These are phyloP conservation scores for Siderastrea siderea DNA, from an alignment of 92 coral and sea anemone species.

Conservation along the genomic window DNA sequence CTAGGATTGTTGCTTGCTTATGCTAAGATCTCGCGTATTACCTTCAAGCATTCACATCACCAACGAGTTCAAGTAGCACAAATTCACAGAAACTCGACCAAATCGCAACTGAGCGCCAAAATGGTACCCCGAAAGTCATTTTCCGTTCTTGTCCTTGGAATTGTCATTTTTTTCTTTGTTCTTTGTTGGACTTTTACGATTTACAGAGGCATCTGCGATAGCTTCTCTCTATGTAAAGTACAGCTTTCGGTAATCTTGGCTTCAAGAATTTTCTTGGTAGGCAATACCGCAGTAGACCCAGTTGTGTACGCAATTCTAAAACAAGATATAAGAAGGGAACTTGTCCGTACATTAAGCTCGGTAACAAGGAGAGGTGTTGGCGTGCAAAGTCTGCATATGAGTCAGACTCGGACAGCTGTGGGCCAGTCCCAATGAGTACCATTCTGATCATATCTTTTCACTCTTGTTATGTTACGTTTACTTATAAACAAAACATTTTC, in stretches of 20 bases:
- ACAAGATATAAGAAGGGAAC: constrained; percentile 65
- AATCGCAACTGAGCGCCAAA: neutral
- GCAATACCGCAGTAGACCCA: constrained; percentile 68
- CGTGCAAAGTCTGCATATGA: constrained; percentile 7
- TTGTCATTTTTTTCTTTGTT: constrained; percentile 66
- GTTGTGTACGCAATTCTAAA: constrained; percentile 76
- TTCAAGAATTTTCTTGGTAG: constrained; percentile 63
- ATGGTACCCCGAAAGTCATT: constrained; percentile 9
- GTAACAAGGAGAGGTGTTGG: neutral
- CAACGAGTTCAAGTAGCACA: constrained; percentile 38
- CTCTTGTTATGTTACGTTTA: too few species aligned
- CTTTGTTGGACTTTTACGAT: constrained; percentile 61
- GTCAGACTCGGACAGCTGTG: constrained; percentile 3
- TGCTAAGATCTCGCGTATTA: constrained; percentile 30
- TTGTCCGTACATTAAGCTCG: constrained; percentile 12
- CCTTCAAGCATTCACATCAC: constrained; percentile 21
- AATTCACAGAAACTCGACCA: neutral
- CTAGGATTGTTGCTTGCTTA: constrained; percentile 46
- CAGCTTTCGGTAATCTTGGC: neutral
- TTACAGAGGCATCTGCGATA: constrained; percentile 58
- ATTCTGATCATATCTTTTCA: too few species aligned
- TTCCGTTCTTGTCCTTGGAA: constrained; percentile 55
- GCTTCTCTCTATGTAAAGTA: constrained; percentile 40
- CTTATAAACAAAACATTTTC: too few species aligned
- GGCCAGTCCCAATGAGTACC: neutral